A percentile compares a stretch with the other conserved stretches of the same genome.
Evolutionary conservation across 2,797 vertebrate species (phyloP).

Genomic region (Acrossocheilus wenchowensis): DNA sequence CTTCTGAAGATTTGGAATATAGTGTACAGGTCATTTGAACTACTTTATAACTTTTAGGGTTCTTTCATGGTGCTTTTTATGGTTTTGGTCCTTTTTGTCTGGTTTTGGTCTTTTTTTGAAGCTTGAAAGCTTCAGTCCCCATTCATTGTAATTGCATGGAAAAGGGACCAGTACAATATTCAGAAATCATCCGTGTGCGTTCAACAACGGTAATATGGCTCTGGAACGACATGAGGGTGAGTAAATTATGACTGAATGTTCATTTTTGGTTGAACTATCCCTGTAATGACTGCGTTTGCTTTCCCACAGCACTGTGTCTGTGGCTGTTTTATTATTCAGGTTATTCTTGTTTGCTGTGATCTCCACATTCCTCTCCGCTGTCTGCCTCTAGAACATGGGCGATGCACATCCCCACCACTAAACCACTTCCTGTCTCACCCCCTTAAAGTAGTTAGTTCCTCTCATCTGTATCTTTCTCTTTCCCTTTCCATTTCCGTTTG

Average conservation of each 20-base stretch:
- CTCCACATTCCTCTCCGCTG: conserved; percentile 56
- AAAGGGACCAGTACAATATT: conserved; percentile 11
- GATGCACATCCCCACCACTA: conserved; percentile 37
- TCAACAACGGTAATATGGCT: neutral
- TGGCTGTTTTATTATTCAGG: conserved; percentile 56
- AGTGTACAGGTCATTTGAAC: neutral
- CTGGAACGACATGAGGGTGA: neutral
- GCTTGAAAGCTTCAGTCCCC: neutral
- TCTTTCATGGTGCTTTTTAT: neutral
- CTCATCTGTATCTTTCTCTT: conserved; percentile 2
- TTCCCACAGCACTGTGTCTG: conserved; percentile 41
- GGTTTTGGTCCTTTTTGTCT: neutral
- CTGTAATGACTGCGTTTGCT: neutral
- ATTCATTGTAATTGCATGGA: neutral
- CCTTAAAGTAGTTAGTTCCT: neutral
- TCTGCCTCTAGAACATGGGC: conserved; percentile 43
- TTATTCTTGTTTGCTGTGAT: conserved; percentile 55
- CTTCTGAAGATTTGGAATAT: conserved; percentile 9
- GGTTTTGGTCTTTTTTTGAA: neutral
- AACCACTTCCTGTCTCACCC: conserved; percentile 44
- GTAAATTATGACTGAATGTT: conserved; percentile 8
- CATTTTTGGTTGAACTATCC: conserved; percentile 9
- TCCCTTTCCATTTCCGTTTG: neutral
- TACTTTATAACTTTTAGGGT: neutral
- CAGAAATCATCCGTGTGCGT: neutral